Evolutionary conservation across 2,113 vertebrate genomes (phyloP).

Genomic region (Psittacus erithacus): DNA sequence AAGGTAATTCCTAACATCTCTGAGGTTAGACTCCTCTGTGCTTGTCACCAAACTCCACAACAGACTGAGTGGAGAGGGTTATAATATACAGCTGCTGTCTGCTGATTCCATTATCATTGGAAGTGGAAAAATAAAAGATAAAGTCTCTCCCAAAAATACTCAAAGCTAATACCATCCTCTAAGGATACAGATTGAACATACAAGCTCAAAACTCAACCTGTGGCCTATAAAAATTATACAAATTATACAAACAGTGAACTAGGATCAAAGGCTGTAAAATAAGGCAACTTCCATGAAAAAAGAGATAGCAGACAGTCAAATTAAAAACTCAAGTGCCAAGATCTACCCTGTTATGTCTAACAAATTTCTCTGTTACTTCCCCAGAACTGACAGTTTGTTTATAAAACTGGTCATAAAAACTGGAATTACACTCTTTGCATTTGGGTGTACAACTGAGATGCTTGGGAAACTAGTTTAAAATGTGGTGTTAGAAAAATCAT

Average conservation of each 20-base stretch:
- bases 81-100: neutral
- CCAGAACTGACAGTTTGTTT: neutral
- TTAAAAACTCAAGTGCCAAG: neutral
- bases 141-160: neutral
- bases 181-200: neutral
- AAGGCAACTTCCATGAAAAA: neutral
- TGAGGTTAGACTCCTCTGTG: neutral
- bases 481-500: neutral
- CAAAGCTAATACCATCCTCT: neutral
- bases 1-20: neutral
- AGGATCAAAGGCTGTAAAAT: neutral
- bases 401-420: neutral
- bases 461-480: neutral
- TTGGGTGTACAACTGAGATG: neutral
- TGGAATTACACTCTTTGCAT: neutral
- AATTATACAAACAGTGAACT: neutral
- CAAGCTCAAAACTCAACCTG: neutral
- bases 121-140: neutral
- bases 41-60: neutral
- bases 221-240: neutral
- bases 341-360: neutral
- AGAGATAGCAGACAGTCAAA: neutral
- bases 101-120: neutral
- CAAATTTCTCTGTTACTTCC: neutral
- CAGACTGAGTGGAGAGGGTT: neutral